A percentile compares a stretch with the other conserved stretches of the same genome.
phyloP scores from a whole-genome alignment of 2,113 vertebrate species.

The Upupa epops region DNA sequence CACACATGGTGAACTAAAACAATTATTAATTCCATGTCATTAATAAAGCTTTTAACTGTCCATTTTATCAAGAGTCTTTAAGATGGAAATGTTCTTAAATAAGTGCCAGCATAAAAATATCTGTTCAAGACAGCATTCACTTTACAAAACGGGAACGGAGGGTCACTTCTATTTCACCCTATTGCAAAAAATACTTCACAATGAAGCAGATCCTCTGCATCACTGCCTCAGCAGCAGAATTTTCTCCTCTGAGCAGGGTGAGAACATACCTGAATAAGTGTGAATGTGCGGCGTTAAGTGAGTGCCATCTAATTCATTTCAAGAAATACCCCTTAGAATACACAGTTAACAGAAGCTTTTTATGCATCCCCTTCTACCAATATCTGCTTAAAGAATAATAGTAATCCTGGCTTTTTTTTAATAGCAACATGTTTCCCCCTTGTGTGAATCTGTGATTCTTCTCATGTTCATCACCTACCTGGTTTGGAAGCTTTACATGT shows the following conservation, averaged over 20 bases:
- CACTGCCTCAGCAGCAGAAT: neutral
- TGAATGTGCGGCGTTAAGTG: neutral
- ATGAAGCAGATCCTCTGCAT: neutral
- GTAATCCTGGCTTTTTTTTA: neutral
- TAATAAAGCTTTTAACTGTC: constrained; percentile 35
- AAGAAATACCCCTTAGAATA: neutral
- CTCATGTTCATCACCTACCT: neutral
- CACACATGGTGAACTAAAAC: constrained; percentile 11
- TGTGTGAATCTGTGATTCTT: neutral
- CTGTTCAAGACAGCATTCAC: neutral
- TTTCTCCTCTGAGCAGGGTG: neutral
- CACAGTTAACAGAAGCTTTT: neutral
- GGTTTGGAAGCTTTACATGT: neutral
- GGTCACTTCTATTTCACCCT: neutral
- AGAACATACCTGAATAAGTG: neutral
- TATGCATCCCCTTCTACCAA: neutral
- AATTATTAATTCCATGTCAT: constrained; percentile 11
- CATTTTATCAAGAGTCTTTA: constrained; percentile 12
- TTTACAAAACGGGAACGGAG: neutral
- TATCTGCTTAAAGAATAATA: neutral
- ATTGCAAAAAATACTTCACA: neutral
- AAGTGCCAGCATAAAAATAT: neutral
- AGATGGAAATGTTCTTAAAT: neutral
- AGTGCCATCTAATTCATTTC: neutral
- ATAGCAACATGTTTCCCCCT: neutral